These are phyloP conservation scores for Metalampra italica DNA, from an alignment of 2,888 invertebrate genomes.

Conservation along the genomic window DNA sequence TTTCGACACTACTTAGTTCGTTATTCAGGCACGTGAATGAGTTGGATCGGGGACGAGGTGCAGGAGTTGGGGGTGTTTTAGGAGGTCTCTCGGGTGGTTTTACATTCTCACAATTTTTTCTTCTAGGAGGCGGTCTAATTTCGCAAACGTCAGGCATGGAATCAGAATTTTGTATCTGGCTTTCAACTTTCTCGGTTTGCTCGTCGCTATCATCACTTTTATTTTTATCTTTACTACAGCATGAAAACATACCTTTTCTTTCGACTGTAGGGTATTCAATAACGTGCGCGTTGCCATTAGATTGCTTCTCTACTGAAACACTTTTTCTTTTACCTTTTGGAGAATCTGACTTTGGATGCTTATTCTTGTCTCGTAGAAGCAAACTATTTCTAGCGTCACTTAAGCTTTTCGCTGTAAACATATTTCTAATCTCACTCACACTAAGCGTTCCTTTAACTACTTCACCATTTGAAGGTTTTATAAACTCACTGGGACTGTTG, in stretches of 20 bases:
- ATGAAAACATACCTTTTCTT: constrained; percentile 85
- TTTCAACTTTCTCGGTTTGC: constrained; percentile 55
- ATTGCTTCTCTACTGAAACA: constrained; percentile 52
- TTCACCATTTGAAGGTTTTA: constrained; percentile 61
- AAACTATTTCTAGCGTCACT: constrained; percentile 75
- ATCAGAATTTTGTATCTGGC: constrained; percentile 56
- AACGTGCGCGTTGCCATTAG: constrained; percentile 73
- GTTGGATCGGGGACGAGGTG: constrained; percentile 77
- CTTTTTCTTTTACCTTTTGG: constrained; percentile 70
- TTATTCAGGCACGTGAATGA: constrained; percentile 72
- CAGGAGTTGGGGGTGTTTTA: constrained; percentile 74
- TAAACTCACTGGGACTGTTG: constrained; percentile 32
- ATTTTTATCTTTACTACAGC: constrained; percentile 81
- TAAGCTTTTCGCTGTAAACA: constrained; percentile 70
- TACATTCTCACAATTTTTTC: constrained; percentile 72
- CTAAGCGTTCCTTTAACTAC: constrained; percentile 78
- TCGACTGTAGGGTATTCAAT: constrained; percentile 87
- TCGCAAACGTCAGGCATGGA: constrained; percentile 70
- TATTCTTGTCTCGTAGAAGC: constrained; percentile 66
- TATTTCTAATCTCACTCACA: constrained; percentile 74
- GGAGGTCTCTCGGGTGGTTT: constrained; percentile 84
- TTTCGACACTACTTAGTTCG: constrained; percentile 63
- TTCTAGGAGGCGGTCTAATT: constrained; percentile 81
- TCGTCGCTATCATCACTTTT: constrained; percentile 73
- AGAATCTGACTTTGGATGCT: constrained; percentile 61